These are phyloP conservation scores for Datnioides undecimradiatus DNA, from an alignment of 2,113 vertebrate genomes.

Conservation along the genomic window DNA sequence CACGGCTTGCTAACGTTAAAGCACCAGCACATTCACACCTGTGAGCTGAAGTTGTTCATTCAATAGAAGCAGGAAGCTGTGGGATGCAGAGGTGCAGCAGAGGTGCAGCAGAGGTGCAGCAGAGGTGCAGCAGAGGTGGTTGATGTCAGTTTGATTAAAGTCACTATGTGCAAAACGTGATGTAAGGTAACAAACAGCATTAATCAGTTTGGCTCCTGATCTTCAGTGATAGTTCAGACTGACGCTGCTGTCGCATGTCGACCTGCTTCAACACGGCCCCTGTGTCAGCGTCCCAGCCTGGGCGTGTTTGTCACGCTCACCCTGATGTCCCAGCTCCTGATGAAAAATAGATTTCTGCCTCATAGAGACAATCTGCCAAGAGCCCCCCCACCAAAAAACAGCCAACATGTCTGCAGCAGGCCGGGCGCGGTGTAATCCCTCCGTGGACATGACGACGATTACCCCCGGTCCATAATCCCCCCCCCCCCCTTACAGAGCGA, in stretches of 20 bases:
- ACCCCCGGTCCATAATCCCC: slow-evolving; percentile 72
- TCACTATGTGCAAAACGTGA: no score
- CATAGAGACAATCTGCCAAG: slow-evolving; percentile 64
- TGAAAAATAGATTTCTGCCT: slow-evolving; percentile 65
- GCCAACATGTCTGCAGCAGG: slow-evolving; percentile 61
- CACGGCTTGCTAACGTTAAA: no score
- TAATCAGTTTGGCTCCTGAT: neutral
- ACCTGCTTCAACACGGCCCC: neutral
- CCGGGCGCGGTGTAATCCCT: slow-evolving; percentile 78
- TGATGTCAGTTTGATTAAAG: no score
- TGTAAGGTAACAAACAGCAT: no score
- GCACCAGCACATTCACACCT: no score
- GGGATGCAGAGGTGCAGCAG: no score
- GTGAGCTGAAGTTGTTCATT: no score
- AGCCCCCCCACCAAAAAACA: slow-evolving; percentile 48
- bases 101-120: no score
- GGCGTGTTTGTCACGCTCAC: slow-evolving; percentile 23
- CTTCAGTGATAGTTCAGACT: neutral
- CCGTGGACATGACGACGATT: slow-evolving; percentile 77
- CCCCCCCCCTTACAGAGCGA: slow-evolving; percentile 1
- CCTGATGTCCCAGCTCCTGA: slow-evolving; percentile 46
- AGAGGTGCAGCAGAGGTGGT: no score
- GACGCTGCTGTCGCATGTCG: no score
- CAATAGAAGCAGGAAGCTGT: no score
- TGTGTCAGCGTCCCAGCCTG: neutral